Evolutionary conservation across 2,888 invertebrate genomes (phyloP), one percentile per base, ranked within the genome.

Genomic region (Trichacis sp.): DNA sequence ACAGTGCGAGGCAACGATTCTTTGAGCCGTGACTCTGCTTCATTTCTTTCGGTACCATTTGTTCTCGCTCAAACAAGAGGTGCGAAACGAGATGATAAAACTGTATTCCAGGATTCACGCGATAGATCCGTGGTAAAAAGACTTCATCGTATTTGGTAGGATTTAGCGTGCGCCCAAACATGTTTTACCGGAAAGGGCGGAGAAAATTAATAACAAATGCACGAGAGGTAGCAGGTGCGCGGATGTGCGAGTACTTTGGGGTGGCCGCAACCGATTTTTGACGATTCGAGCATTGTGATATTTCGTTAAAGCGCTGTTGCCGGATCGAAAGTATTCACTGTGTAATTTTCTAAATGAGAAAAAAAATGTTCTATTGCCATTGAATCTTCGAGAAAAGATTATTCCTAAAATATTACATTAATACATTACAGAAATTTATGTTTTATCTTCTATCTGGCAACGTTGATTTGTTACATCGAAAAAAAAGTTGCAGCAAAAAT

Each of bases 181-280:
- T 15, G 50, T 55, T 56, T 53, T 45, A 45, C 36, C 56, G 60
- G 59, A 56, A 64, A 51, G 48, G 60, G 50, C 56, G 56, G 56
- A 56, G 56, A 51, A 47, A 64, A 60, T 48, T 59, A 55, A 59
- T 55, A 64, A 60, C 52, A 60, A 64, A 60, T 2, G 9, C 49
- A 53, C 47, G 42, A 52, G 59, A 60, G 60, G 58, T 53, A 60
- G 60, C 56, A 60, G 59, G 59, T 59, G 55, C 55, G 64, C 56
- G 64, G 59, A 60, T 60, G 56, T 56, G 36, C 46, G 53, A 55
- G 49, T 59, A 55, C 64, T 51, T 58, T 64, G 54, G 55, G 48
- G 42, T 50, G 50, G 63, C 50, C 58, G 38, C 53, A 46, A 53
- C 57, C 63, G 50, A 63, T 63, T 63, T 57, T 38, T n/a, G 24